phyloP scores from a whole-genome alignment of 2,113 vertebrate genomes.

The Cariama cristata region DNA sequence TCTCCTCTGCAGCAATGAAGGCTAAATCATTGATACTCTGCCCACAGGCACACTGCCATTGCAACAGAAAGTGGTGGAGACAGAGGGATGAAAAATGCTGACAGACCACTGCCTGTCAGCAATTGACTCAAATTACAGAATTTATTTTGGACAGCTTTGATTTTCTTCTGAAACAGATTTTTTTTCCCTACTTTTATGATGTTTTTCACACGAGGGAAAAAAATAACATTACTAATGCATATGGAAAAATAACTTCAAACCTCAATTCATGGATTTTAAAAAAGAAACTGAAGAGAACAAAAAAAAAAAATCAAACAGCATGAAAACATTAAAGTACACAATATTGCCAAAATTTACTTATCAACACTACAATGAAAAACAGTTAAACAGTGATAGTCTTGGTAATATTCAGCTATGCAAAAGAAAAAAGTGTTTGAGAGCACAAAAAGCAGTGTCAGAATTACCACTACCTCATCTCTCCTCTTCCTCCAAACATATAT shows the following conservation, averaged over 20 bases:
- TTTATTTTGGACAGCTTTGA: slow-evolving; percentile 1
- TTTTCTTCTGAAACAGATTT: neutral
- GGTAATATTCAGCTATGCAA: neutral
- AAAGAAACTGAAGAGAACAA: neutral
- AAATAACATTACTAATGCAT: neutral
- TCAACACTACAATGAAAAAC: neutral
- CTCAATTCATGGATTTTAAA: neutral
- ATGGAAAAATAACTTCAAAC: neutral
- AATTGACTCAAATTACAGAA: neutral
- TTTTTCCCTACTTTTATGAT: neutral
- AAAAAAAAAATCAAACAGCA: neutral
- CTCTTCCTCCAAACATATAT: neutral
- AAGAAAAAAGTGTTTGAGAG: neutral
- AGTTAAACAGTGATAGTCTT: neutral
- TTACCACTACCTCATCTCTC: neutral
- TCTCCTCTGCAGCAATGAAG: neutral
- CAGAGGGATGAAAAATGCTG: neutral
- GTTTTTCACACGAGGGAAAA: neutral
- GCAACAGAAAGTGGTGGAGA: slow-evolving; percentile 23
- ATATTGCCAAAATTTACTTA: neutral
- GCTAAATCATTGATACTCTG: neutral
- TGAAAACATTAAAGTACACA: neutral
- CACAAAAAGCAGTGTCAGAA: neutral
- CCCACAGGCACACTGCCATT: neutral
- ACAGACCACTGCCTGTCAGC: slow-evolving; percentile 19